phyloP scores from a whole-genome alignment of 2,113 vertebrate genomes.

The Albula goreensis region DNA sequence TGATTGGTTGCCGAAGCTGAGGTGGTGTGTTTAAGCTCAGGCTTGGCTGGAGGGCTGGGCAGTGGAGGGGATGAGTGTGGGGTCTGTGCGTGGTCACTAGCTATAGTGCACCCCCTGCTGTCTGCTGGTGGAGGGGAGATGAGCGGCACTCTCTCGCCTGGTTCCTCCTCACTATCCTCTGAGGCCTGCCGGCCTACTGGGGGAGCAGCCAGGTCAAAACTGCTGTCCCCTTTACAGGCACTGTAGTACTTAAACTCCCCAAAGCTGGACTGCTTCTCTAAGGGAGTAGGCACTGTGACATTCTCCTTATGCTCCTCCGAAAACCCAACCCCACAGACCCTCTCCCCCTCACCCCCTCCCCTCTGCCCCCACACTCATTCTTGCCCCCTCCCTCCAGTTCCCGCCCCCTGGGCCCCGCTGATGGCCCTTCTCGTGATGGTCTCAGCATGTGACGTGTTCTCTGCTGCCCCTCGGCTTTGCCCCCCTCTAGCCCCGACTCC shows the following conservation, averaged over 20 bases:
- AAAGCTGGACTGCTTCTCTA: constrained; percentile 78
- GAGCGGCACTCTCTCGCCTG: constrained; percentile 68
- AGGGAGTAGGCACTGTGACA: constrained; percentile 29
- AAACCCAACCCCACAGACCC: neutral
- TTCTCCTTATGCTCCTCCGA: constrained; percentile 17
- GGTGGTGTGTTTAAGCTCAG: constrained; percentile 45
- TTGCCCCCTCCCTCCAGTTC: constrained; percentile 17
- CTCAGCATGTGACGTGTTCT: constrained; percentile 74
- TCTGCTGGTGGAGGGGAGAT: constrained; percentile 53
- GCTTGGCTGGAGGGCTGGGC: constrained; percentile 51
- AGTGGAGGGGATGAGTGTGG: constrained; percentile 41
- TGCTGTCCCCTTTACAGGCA: constrained; percentile 61
- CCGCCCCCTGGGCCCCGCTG: neutral
- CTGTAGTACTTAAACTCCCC: constrained; percentile 85
- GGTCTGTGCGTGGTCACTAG: constrained; percentile 39
- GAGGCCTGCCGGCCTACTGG: constrained; percentile 59
- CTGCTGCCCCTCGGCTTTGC: constrained; percentile 49
- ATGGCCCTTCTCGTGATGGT: constrained; percentile 65
- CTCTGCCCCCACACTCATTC: constrained; percentile 22
- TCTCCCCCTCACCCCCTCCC: constrained; percentile 25
- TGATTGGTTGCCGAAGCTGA: constrained; percentile 30
- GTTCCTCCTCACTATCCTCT: constrained; percentile 70
- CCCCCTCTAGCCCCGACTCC: neutral
- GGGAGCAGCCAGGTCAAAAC: constrained; percentile 58
- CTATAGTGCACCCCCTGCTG: constrained; percentile 32